Base-by-base conservation (phyloP, 2,797 vertebrate genomes). In the Fundulus diaphanus region DNA sequence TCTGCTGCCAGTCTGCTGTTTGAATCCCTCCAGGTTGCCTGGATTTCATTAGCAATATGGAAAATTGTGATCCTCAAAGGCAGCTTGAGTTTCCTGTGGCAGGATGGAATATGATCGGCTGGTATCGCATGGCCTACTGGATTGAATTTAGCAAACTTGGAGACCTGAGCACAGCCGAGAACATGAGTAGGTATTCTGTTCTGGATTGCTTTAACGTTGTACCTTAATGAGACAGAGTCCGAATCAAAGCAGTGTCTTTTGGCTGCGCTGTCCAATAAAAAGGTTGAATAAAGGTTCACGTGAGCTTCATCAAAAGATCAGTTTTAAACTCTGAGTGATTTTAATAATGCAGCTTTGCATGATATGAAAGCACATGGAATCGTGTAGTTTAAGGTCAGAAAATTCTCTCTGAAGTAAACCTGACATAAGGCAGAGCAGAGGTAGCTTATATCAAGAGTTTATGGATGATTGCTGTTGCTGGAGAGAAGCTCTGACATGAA, bases 1-100 rank as follows among this genome's bases (percentile, higher is more conserved):
- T 87, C 85, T 87, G 78, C 49, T 72, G 76, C 77, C 80, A 63
- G 57, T 84, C 79, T 77, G 72, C 86, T 80, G 54, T 86, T 81
- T 67, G 80, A 79, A 90, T 86, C 67, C 71, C 77, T 85, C 78
- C 66, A 65, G 78, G 72, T 81, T 82, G 88, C 88, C 93, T 95
- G 94, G 91, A 87, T 92, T 94, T 93, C 91, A 95, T 95, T 94
- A 94, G 85, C 90, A 91, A 91, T 91, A 92, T 89, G 91, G 88
- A 94, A 92, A 94, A 90, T 80, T 82, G 88, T 63, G 80, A 83
- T 92, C 93, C 92, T 95, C 93, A 94, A 94, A 95, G 89, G 87
- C 70, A 5, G 80, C 82, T 90, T 84, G 84, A 90, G 94, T 94
- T 94, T 94, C 94, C 92, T 93, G 90, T 86, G 86, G 81, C 82